Conservation (phyloP, 2,797 vertebrate species). For the Nyctibius grandis region DNA sequence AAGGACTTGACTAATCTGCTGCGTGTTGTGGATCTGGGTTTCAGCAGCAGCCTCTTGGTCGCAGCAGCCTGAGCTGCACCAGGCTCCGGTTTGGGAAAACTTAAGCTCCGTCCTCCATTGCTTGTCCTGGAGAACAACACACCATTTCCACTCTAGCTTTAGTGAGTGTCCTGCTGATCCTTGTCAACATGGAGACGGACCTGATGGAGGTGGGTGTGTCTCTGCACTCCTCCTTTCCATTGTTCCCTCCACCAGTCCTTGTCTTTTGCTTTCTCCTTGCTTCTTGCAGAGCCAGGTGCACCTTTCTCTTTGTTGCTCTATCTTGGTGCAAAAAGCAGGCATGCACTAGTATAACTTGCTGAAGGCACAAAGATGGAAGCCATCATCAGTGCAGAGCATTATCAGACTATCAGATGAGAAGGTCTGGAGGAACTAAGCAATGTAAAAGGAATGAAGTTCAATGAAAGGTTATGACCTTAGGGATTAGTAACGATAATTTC, state of each 20-base stretch:
- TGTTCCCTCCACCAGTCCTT: not conserved
- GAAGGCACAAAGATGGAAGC: not conserved
- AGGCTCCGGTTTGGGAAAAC: not conserved
- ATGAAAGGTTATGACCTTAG: not conserved
- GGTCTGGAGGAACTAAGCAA: not conserved
- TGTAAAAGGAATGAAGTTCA: not conserved
- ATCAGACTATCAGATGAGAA: slow-evolving; percentile 9
- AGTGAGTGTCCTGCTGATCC: not conserved
- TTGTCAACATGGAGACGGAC: not conserved
- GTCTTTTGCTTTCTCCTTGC: not conserved
- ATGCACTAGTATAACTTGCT: not conserved
- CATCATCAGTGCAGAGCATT: not conserved
- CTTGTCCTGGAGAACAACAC: not conserved
- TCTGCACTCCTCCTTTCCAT: not conserved
- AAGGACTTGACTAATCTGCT: not conserved
- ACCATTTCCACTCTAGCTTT: not conserved
- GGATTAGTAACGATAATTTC: not conserved
- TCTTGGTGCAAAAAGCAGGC: not conserved
- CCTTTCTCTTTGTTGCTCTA: not conserved
- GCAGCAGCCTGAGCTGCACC: not conserved
- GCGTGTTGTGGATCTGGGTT: fast-evolving
- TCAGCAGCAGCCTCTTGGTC: not conserved
- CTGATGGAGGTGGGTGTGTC: not conserved
- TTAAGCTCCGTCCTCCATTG: not conserved
- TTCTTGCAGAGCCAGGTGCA: not conserved